phyloP scores from a whole-genome alignment of 2,113 vertebrate species.

The Colinus virginianus region DNA sequence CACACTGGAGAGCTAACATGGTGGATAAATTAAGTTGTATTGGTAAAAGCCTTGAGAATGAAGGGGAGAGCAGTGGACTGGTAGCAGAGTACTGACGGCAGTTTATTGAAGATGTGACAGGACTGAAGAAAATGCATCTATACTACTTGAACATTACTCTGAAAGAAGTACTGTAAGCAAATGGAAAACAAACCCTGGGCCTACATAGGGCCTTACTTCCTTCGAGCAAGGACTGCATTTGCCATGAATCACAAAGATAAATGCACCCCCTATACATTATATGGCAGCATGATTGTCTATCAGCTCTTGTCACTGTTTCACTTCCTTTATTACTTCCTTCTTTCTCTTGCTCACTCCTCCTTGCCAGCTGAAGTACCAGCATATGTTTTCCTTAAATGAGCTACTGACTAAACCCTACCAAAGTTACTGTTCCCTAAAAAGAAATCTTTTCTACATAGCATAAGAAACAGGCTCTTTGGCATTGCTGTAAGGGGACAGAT shows the following conservation, averaged over 20 bases:
- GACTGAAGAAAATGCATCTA: not conserved
- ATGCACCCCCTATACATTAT: not conserved
- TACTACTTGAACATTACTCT: not conserved
- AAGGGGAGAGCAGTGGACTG: not conserved
- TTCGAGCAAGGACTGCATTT: not conserved
- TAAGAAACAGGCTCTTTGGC: not conserved
- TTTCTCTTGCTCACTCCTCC: not conserved
- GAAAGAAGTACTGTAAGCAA: not conserved
- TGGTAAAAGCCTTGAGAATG: not conserved
- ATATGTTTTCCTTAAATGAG: not conserved
- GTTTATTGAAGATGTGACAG: not conserved
- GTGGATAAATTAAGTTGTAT: not conserved
- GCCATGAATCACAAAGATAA: not conserved
- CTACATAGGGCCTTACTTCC: not conserved
- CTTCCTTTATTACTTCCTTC: constrained; percentile 16
- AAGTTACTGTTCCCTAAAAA: not conserved
- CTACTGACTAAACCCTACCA: not conserved
- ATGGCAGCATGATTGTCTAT: not conserved
- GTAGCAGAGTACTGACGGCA: not conserved
- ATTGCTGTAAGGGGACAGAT: not conserved
- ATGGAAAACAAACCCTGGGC: not conserved
- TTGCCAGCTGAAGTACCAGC: not conserved
- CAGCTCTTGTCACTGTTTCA: not conserved
- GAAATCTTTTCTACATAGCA: not conserved
- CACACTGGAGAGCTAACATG: not conserved